Conservation (phyloP, 2,113 vertebrate species). For the Ranitomeya variabilis region DNA sequence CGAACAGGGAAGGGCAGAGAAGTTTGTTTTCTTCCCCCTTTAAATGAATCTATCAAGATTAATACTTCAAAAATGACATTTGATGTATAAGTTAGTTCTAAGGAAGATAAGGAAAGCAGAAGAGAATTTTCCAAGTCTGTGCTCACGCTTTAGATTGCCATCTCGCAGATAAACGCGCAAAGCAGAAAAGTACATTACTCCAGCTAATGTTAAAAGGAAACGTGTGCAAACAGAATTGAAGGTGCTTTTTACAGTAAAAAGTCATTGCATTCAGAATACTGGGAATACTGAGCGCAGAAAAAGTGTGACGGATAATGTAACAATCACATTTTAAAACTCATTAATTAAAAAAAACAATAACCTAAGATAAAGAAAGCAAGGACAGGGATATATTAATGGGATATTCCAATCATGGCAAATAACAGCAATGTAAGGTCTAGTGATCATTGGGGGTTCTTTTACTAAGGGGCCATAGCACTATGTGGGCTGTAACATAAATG, state of each 20-base stretch:
- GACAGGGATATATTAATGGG: no score
- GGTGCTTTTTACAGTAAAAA: slow-evolving; percentile 10
- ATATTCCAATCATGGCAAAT: no score
- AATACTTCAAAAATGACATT: slow-evolving; percentile 58
- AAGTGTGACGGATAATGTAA: neutral
- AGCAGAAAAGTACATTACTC: slow-evolving; percentile 31
- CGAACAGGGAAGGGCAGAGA: neutral
- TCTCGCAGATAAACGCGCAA: slow-evolving; percentile 40
- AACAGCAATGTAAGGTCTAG: no score
- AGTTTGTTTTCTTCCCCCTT: neutral
- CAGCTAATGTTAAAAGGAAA: slow-evolving; percentile 13
- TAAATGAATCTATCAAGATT: slow-evolving; percentile 44
- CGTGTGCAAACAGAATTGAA: slow-evolving; percentile 17
- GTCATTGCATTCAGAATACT: neutral
- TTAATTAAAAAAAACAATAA: neutral
- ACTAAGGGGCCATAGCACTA: no score
- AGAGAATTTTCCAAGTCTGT: slow-evolving; percentile 32
- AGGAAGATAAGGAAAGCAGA: slow-evolving; percentile 49
- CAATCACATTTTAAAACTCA: neutral
- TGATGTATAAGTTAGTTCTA: slow-evolving; percentile 49
- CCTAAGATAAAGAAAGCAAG: no score
- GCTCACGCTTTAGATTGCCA: slow-evolving; percentile 32
- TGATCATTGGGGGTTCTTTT: no score
- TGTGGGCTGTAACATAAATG: no score
- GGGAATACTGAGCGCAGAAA: neutral